Conservation (phyloP, 2,888 invertebrate genomes). For the Eupelmus urozonus region DNA sequence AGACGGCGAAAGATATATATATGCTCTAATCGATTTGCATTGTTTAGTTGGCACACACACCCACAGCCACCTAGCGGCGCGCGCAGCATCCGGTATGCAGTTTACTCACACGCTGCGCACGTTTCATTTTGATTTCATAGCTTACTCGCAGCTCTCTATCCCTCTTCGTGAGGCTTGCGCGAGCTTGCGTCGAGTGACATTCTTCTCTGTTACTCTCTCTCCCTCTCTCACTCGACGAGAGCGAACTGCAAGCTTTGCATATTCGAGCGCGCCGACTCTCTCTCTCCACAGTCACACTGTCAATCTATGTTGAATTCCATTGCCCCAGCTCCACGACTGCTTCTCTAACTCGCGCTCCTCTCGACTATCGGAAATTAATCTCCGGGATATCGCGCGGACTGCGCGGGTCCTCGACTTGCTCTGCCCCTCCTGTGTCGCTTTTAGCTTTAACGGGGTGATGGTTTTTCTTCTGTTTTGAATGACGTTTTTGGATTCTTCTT, state of each 20-base stretch:
- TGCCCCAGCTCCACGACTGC: neutral
- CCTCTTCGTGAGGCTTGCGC: no score
- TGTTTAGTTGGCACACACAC: no score
- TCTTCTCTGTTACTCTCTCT: neutral
- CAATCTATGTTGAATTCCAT: slow-evolving; percentile 29
- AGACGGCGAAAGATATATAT: no score
- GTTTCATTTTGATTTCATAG: slow-evolving; percentile 30
- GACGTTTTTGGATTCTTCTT: slow-evolving; percentile 1
- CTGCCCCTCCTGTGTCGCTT: neutral
- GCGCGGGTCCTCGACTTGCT: neutral
- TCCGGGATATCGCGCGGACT: neutral
- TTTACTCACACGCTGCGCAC: slow-evolving; percentile 10
- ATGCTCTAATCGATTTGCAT: no score
- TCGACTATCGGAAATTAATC: slow-evolving; percentile 44
- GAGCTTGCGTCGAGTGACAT: neutral
- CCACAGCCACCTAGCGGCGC: no score
- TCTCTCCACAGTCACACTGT: neutral
- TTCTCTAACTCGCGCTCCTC: neutral
- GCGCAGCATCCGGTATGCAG: neutral
- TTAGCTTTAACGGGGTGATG: neutral
- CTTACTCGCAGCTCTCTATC: neutral
- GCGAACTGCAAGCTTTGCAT: slow-evolving; percentile 42
- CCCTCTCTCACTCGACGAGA: neutral
- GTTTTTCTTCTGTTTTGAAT: no score
- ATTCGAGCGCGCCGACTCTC: slow-evolving; percentile 19